Evolutionary conservation across 2,113 vertebrate genomes (phyloP).

Genomic region (Gavia stellata): DNA sequence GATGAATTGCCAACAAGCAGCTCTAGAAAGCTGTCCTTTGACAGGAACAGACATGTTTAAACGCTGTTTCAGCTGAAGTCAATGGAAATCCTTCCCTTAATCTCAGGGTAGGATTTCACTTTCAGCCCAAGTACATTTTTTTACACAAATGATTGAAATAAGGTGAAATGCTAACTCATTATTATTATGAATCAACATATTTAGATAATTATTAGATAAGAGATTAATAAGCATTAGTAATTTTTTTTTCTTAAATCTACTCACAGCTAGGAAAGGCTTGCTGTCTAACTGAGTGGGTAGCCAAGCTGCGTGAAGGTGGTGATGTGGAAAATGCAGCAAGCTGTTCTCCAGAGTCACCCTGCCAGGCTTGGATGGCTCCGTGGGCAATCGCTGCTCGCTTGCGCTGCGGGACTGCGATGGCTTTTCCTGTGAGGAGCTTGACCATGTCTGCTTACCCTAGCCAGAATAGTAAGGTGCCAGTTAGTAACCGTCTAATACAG

Average conservation of each 20-base stretch:
- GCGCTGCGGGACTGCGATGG: constrained; percentile 45
- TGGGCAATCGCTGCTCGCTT: constrained; percentile 61
- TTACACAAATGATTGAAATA: background rate
- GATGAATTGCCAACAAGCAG: background rate
- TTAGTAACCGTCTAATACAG: background rate
- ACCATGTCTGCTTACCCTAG: constrained; percentile 71
- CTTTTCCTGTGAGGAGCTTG: constrained; percentile 66
- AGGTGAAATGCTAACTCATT: background rate
- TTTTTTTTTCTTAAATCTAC: background rate
- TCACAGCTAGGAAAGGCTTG: constrained; percentile 67
- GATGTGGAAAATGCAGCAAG: constrained; percentile 52
- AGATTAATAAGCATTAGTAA: background rate
- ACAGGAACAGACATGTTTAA: background rate
- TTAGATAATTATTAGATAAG: background rate
- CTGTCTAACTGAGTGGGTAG: constrained; percentile 43
- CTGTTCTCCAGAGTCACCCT: constrained; percentile 59
- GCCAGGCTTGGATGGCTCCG: constrained; percentile 67
- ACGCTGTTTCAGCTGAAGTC: background rate
- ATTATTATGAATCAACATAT: background rate
- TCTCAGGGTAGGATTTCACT: background rate
- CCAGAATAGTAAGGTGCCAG: background rate
- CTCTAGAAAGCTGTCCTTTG: background rate
- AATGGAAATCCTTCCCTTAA: background rate
- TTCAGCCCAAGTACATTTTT: background rate
- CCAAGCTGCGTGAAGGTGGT: constrained; percentile 28